Conservation (phyloP, 1,140 invertebrate genomes). For the Cydia fagiglandana region DNA sequence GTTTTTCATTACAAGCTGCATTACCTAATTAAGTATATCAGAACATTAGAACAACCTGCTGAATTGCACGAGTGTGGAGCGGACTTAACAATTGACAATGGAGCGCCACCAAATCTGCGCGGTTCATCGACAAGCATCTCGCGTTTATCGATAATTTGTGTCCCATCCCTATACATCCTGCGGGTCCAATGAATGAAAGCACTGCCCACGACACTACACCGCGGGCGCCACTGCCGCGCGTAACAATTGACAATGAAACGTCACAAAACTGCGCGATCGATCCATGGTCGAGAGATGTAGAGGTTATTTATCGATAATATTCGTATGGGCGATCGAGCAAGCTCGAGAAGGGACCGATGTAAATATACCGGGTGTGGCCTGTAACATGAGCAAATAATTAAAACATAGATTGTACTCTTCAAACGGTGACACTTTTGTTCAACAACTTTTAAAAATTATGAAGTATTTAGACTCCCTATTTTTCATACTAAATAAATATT, state of each 20-base stretch:
- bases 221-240: constrained; percentile 21
- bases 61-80: too few relatives aligned
- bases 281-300: background rate
- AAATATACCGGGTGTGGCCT: too few relatives aligned
- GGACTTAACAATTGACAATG: too few relatives aligned
- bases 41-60: too few relatives aligned
- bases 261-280: constrained; percentile 9
- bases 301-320: background rate
- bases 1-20: too few relatives aligned
- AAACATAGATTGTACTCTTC: too few relatives aligned
- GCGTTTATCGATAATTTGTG: background rate
- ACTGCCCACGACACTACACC: constrained; percentile 10
- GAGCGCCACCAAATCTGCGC: background rate
- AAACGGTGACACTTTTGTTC: too few relatives aligned
- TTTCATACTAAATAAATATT: too few relatives aligned
- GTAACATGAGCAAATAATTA: too few relatives aligned
- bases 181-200: constrained; percentile 27
- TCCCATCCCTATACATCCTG: constrained; percentile 26
- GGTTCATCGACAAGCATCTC: background rate
- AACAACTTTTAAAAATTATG: too few relatives aligned
- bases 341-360: background rate
- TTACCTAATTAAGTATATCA: too few relatives aligned
- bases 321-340: background rate
- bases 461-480: too few relatives aligned
- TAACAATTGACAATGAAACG: constrained; percentile 26